These are phyloP conservation scores for Heliconius sara DNA, from an alignment of 2,888 invertebrate genomes.

Conservation along the genomic window DNA sequence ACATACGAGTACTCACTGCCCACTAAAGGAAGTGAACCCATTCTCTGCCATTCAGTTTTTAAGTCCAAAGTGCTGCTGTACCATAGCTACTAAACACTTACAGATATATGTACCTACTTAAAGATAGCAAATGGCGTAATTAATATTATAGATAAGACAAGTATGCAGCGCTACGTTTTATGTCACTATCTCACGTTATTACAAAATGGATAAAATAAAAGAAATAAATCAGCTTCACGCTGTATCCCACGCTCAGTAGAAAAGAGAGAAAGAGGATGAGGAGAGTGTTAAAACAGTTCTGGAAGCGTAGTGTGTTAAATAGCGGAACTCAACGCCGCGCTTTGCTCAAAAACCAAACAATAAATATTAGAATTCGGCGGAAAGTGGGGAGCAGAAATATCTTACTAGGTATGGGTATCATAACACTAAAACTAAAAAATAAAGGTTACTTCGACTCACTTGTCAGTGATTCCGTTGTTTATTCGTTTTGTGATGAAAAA, in stretches of 20 bases:
- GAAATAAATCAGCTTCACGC: neutral
- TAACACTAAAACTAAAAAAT: neutral
- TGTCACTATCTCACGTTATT: conserved; percentile 4
- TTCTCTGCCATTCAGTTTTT: neutral
- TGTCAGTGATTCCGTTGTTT: neutral
- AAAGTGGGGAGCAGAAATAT: no score
- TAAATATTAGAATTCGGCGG: no score
- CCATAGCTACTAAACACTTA: neutral
- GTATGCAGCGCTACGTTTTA: conserved; percentile 2
- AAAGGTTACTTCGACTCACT: neutral
- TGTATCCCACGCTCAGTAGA: neutral
- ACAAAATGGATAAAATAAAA: neutral
- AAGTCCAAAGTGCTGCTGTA: neutral
- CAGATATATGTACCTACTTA: neutral
- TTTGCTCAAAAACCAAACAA: neutral
- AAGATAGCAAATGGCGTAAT: conserved; percentile 10
- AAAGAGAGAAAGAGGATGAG: no score
- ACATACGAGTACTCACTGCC: neutral
- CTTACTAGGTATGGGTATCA: no score
- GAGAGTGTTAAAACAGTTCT: neutral
- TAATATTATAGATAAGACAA: conserved; percentile 17
- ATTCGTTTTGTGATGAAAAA: neutral
- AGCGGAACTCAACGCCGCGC: neutral
- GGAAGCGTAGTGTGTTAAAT: neutral
- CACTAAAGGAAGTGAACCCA: neutral